Base-by-base conservation (phyloP, 2,888 invertebrate genomes). In the Drosophila meridionalis region DNA sequence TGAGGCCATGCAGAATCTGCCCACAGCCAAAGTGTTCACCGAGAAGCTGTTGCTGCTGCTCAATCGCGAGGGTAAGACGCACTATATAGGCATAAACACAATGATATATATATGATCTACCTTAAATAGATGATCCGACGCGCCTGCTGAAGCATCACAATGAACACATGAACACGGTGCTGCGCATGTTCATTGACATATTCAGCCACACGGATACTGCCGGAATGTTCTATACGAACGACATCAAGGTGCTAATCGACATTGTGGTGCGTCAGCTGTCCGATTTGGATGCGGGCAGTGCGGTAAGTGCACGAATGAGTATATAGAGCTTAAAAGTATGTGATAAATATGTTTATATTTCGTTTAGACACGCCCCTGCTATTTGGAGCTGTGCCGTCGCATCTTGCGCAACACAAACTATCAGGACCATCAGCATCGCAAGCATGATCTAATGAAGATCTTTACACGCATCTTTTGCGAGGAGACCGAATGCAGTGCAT, bases 221-320 rank as follows among this genome's bases (percentile, higher is more conserved):
- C 0, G 95, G 95, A 80, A 95, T 98, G 76, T 97, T 99, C 93
- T 99, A 99, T 93, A 98, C 98, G 0, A 99, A 99, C 91, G 99
- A 99, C 92, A 96, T 97, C 48, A 97, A 97, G 93, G 99, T 99
- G 50, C 95, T 99, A 69, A 96, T 99, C 74, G 99, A 99, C 92
- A 98, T 99, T 90, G 96, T 98, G 63, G 96, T 98, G 59, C 94
- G 99, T 57, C 98, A 98, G 93, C 94, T 99, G 34, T 96, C 97
- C 3, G 98, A 99, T 93, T 94, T 98, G 73, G 96, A 97, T 50
- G 95, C 98, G 6, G 98, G 97, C 34, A 98, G 98, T 92, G 94
- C 94, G 94, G 97, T 97, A 93, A 93, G 85, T 82, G 34, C 6
- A 26, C 34, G 1, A 3, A 40, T 1, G 30, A 30, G 40, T 11